Percentiles rank a stretch among this genome's conserved stretches.
Conservation (phyloP, 2,888 invertebrate genomes). For the Odontomyia ornata region DNA sequence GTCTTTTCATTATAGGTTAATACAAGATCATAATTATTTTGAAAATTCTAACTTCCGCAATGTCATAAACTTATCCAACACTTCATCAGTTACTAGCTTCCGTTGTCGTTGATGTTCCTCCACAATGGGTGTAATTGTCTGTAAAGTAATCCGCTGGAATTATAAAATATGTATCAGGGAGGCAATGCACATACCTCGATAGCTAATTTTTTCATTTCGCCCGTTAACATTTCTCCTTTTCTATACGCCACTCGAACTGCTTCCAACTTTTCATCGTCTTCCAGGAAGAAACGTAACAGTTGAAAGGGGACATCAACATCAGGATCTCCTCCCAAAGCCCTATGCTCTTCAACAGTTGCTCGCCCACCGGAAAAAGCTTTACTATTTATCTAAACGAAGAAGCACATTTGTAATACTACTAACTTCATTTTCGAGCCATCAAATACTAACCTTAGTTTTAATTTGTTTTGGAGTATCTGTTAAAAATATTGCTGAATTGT, state of each 20-base stretch:
- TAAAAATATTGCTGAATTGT: conserved; percentile 92
- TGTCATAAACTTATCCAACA: conserved; percentile 83
- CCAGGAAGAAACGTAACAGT: conserved; percentile 92
- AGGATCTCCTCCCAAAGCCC: conserved; percentile 90
- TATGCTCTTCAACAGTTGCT: conserved; percentile 92
- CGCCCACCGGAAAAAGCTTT: conserved; percentile 98
- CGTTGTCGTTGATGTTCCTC: conserved; percentile 83
- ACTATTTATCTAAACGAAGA: conserved; percentile 77
- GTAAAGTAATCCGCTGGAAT: background rate
- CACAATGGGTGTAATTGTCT: conserved; percentile 78
- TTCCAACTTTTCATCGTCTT: conserved; percentile 87
- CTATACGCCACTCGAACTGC: conserved; percentile 67
- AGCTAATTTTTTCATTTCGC: conserved; percentile 91
- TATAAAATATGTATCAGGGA: background rate
- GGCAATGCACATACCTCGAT: conserved; percentile 68
- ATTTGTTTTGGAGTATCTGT: conserved; percentile 95
- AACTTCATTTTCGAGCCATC: background rate
- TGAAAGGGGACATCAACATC: conserved; percentile 95
- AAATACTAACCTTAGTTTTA: conserved; percentile 82
- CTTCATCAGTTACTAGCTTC: conserved; percentile 83
- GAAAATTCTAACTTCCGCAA: conserved; percentile 77
- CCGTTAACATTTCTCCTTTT: conserved; percentile 87
- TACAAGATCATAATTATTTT: conserved; percentile 31
- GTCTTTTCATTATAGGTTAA: background rate
- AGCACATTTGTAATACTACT: conserved; percentile 26